phyloP scores from a whole-genome alignment of 2,797 vertebrate genomes.

The Macrochelys suwanniensis region DNA sequence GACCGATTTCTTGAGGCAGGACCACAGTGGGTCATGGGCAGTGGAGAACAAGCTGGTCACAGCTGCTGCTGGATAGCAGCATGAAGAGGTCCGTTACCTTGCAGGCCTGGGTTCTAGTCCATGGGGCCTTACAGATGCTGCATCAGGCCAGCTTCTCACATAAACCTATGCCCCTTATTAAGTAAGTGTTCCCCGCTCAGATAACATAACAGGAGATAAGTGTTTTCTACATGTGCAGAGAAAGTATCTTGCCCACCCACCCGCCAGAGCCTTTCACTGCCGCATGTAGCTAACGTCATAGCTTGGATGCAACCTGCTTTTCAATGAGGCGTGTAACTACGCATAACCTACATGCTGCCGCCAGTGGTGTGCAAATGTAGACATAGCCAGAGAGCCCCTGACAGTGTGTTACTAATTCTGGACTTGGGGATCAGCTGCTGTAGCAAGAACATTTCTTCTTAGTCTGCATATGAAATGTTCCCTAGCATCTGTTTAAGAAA shows the following conservation, averaged over 20 bases:
- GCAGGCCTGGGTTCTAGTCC: too few species aligned
- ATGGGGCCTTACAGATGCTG: not conserved
- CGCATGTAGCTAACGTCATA: not conserved
- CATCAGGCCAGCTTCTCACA: not conserved
- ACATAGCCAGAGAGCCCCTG: not conserved
- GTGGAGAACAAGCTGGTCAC: too few species aligned
- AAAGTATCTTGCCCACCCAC: not conserved
- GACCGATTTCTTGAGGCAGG: too few species aligned
- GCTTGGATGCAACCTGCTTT: not conserved
- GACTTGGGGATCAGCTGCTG: not conserved
- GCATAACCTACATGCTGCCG: not conserved
- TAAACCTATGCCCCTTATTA: not conserved
- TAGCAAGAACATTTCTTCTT: not conserved
- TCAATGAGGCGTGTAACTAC: not conserved
- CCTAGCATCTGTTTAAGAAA: not conserved
- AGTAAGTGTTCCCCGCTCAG: not conserved
- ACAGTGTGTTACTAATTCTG: not conserved
- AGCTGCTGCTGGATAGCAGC: too few species aligned
- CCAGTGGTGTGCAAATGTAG: not conserved
- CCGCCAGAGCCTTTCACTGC: not conserved
- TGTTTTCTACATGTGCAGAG: not conserved
- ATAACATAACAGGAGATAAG: not conserved
- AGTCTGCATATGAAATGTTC: slow-evolving; percentile 9
- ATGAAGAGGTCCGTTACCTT: too few species aligned
- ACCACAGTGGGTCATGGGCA: too few species aligned